Evolutionary conservation across 1,140 invertebrate species (phyloP), one percentile per base, ranked within the genome.

Genomic region (Monomorium pharaonis): DNA sequence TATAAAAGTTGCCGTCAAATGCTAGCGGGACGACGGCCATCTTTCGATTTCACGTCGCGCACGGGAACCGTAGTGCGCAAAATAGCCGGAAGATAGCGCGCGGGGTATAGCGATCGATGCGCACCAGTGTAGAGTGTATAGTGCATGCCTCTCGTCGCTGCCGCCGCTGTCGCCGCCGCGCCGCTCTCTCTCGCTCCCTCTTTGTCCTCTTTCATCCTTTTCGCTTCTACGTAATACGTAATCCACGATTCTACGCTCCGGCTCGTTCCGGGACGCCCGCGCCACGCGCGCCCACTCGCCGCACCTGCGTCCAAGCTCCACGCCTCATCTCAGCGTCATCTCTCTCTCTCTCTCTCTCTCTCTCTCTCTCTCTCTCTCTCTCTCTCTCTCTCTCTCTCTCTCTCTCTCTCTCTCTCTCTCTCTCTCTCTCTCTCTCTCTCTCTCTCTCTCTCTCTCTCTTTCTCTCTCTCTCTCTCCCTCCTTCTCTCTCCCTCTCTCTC

Each of bases 1-100:
- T 80, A 77, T 86, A 85, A 78, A 77, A 89, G 72, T 88, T 70
- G 77, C 84, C 91, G 89, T 91, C 87, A 85, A 91, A 89, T 54
- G 88, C 77, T 85, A 87, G 89, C 83, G 69, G 69, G 56, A 89
- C 90, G 56, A 89, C 90, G 78, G 90, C 90, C 90, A 91, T 91
- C 91, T 91, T 91, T 90, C 88, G 86, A 90, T 88, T 84, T 90
- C 49, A 47, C 75, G 72, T 70, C 67, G 18, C 67, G 18, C 69
- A 77, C 83, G 86, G 33, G 72, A 84, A 33, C 76, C 83, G 77
- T 84, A 47, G 65, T 91, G 65, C 58, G 33, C 51, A n/a, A 70
- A 85, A 91, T 80, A 83, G 24, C 63, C 90, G 88, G 58, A 7
- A 89, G 90, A 89, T 89, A 87, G 78, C 83, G 88, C 76, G 74